Base-by-base conservation (phyloP, 2,888 invertebrate genomes). In the Dynastes grantii region DNA sequence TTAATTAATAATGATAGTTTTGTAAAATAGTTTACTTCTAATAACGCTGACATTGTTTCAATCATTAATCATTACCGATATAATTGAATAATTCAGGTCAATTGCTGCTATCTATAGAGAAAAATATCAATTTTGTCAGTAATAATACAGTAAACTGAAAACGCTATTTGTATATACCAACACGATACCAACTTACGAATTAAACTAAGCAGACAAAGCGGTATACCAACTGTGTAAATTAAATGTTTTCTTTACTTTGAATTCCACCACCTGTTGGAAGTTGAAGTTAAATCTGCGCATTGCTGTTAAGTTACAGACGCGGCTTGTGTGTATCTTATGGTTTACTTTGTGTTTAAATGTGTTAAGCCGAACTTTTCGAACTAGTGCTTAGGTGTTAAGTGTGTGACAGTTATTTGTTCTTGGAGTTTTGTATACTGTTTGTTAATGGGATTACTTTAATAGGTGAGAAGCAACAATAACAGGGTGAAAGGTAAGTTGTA, bases 241-340 rank as follows among this genome's bases (percentile, higher is more conserved):
- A 37, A 71, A 51, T 63, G 16, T 71, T 45, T 49, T 49, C 49
- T 16, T 49, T 67, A 45, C 70, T 71, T 40, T 45, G 63, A 49
- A 45, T 77, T 77, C 77, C 63, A 70, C 70, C 77, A 77, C 77
- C 77, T 77, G 77, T 77, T 77, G 71, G 45, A 77, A 63, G 77
- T 77, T 77, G 71, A 40, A 77, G 71, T 77, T 77, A 77, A 77
- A 77, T 77, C 77, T 40, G 77, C 71, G 68, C 64, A 49, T 64
- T 61, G 68, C 29, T 70, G 29, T 49, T 32, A 53, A 49, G 37
- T 45, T 61, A 55, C 27, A 45, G 58, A 51, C 64, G 61, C 63
- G 70, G 55, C 40, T 65, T 67, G 76, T 55, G 65, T 55, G 65
- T 55, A 37, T 71, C 45, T 77, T 67, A 22, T 51, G 29, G 45